Evolutionary conservation across 2,113 vertebrate species (phyloP), one percentile per base, ranked within the genome.

Genomic region (Barnardius zonarius): DNA sequence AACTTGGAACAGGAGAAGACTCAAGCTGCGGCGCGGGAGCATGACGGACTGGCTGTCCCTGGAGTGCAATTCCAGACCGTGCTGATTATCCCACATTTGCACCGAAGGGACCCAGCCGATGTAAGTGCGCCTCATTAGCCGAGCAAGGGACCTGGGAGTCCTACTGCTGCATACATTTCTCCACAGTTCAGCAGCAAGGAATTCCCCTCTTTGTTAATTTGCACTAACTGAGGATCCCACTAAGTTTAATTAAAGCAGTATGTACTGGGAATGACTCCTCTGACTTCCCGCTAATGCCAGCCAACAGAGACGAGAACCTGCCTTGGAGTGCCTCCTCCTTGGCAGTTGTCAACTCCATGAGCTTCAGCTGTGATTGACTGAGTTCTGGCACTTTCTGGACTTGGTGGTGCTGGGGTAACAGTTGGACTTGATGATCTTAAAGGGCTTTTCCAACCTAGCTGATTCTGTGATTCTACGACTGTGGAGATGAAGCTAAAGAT

Each of bases 161-260:
- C 67, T 19, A 10, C 28, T 10, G 12, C 79, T 31, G 27, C 64
- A 5, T n/a, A 11, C 20, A 28, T 70, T 80, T 79, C 90, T 80
- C 72, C 63, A 52, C 89, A 72, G 77, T 43, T 91, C 96, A 89
- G 66, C 81, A 92, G 70, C 70, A 59, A 88, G 84, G 78, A 95
- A 88, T 83, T 86, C 85, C 90, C 76, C 73, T 77, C 76, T 90
- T 46, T 74, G 59, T 78, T 90, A 33, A 85, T 96, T 96, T 83
- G 54, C 75, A 70, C 67, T 80, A 70, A 35, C 33, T 10, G 85
- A 92, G 72, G 75, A 83, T 43, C 41, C 0, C 0, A n/a, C 37
- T 90, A 46, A 74, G 88, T 94, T 83, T 93, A 95, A 93, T 95
- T 95, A 96, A 94, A 83, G 69, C 31, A 44, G 24, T 31, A 41